Percentiles rank a stretch among this genome's conserved stretches.
Evolutionary conservation across 2,888 invertebrate species (phyloP).

Genomic region (Ichneumoninae sp.): DNA sequence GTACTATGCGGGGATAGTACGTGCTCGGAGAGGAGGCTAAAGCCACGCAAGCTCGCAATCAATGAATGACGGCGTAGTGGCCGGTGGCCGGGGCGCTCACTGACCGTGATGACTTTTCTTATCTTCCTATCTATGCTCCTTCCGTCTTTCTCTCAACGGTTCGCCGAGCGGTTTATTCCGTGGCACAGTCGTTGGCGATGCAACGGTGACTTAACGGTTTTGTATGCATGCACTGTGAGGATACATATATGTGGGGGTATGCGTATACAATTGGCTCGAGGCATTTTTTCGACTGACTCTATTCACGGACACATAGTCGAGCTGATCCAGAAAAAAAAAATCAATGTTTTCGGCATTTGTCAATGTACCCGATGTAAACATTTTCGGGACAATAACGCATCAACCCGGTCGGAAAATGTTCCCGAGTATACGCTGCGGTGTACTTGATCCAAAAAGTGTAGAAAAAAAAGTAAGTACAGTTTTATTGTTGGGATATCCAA

Average conservation of each 20-base stretch:
- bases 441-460: not conserved
- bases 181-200: constrained; percentile 22
- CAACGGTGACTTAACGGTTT: constrained; percentile 5
- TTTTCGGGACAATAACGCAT: not conserved
- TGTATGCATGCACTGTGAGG: not conserved
- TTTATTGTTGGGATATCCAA: not conserved
- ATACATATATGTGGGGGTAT: not conserved
- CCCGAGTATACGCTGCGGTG: not conserved
- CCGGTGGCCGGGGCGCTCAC: constrained; percentile 72
- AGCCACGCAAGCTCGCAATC: constrained; percentile 69
- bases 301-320: too few species aligned
- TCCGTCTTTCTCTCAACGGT: constrained; percentile 45
- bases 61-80: constrained; percentile 68
- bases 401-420: not conserved
- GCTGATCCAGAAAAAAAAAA: too few species aligned
- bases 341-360: too few species aligned
- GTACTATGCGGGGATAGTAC: not conserved
- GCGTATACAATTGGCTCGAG: not conserved
- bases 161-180: not conserved
- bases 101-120: constrained; percentile 80
- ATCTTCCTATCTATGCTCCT: constrained; percentile 56
- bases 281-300: not conserved
- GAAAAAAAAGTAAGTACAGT: not conserved
- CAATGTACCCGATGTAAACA: not conserved
- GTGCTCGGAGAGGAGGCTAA: constrained; percentile 25